phyloP scores from a whole-genome alignment of 2,888 invertebrate species.

The Drosophila pseudotalamancana region DNA sequence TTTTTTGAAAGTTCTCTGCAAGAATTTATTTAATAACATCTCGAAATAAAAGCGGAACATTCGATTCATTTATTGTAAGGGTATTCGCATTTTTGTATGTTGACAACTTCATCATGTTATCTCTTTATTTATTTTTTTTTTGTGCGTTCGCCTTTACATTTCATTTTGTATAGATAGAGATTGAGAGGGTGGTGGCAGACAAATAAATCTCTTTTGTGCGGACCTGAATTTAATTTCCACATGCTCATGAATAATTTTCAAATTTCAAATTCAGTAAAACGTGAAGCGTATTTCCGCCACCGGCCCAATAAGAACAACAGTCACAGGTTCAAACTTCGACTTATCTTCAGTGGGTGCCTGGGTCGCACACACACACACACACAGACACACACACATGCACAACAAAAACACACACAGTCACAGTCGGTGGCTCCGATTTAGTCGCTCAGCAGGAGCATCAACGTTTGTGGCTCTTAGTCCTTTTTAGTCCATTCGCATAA shows the following conservation, averaged over 20 bases:
- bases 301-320: constrained; percentile 38
- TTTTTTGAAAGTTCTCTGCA: no score
- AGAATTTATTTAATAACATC: no score
- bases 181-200: constrained; percentile 54
- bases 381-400: neutral
- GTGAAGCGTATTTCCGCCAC: constrained; percentile 74
- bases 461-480: constrained; percentile 37
- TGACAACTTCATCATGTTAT: constrained; percentile 1
- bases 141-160: constrained; percentile 51
- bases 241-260: constrained; percentile 83
- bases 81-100: neutral
- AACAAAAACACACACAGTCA: neutral
- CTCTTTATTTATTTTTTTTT: constrained; percentile 7
- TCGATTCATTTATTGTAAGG: constrained; percentile 2
- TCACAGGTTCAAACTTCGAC: constrained; percentile 4
- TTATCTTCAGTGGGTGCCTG: neutral
- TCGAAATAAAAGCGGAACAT: no score
- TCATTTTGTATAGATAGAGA: constrained; percentile 61
- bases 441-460: constrained; percentile 42
- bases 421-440: constrained; percentile 1
- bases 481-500: constrained; percentile 59
- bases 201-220: constrained; percentile 81
- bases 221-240: constrained; percentile 82
- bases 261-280: constrained; percentile 80
- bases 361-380: neutral